Percentiles rank a stretch among this genome's conserved stretches.
phyloP scores from a whole-genome alignment of 2,797 vertebrate species.

The Pitangus sulphuratus region DNA sequence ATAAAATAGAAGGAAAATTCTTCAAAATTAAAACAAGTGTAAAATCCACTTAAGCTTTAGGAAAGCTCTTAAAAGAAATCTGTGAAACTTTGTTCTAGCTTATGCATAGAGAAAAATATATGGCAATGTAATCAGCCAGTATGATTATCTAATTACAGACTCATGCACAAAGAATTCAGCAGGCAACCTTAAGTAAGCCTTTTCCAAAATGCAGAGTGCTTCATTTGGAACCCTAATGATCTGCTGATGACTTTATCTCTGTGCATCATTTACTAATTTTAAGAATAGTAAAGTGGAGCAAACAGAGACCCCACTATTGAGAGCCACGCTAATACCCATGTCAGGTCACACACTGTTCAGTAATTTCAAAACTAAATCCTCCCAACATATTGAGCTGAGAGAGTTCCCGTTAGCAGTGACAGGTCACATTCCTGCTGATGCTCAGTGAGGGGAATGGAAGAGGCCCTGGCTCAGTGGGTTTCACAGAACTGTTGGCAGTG shows the following conservation, averaged over 20 bases:
- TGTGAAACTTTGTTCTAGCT: not conserved
- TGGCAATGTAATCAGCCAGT: not conserved
- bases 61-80: not conserved
- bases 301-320: not conserved
- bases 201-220: not conserved
- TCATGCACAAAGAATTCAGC: not conserved
- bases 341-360: not conserved
- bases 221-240: not conserved
- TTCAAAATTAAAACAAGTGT: not conserved
- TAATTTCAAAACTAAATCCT: not conserved
- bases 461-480: not conserved
- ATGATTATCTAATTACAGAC: not conserved
- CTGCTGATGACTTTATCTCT: not conserved
- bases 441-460: fast-evolving
- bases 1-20: not conserved
- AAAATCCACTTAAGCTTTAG: not conserved
- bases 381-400: not conserved
- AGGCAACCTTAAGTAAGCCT: not conserved
- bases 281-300: not conserved
- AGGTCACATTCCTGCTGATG: not conserved
- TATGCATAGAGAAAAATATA: not conserved
- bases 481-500: not conserved
- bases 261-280: constrained; percentile 1
- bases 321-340: fast-evolving
- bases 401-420: not conserved